A percentile compares a stretch with the other conserved stretches of the same genome.
phyloP scores from a whole-genome alignment of 2,888 invertebrate genomes.

The Actias luna region DNA sequence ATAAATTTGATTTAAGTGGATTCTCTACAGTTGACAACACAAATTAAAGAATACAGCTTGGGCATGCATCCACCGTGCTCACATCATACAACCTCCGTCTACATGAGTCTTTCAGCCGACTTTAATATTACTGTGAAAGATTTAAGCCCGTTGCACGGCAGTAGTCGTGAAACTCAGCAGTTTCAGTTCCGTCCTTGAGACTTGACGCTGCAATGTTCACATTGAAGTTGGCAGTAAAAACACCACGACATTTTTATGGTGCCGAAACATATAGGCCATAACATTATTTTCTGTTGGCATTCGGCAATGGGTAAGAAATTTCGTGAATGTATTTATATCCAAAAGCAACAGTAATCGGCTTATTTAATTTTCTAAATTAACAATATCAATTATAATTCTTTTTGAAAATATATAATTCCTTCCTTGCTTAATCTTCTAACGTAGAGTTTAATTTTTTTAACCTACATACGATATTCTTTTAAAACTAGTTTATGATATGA shows the following conservation, averaged over 20 bases:
- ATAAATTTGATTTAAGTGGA: no score
- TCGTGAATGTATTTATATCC: not conserved
- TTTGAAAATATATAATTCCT: no score
- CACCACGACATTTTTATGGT: slow-evolving; percentile 39
- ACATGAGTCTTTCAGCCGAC: no score
- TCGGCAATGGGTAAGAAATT: not conserved
- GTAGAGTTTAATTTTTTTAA: no score
- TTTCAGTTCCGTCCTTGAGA: slow-evolving; percentile 38
- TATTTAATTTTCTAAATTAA: not conserved
- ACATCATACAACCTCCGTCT: no score
- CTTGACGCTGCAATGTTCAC: slow-evolving; percentile 44
- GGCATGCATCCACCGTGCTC: no score
- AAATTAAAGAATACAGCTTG: no score
- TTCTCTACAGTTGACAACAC: no score
- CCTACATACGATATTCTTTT: no score
- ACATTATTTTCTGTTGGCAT: slow-evolving; percentile 26
- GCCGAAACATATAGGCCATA: slow-evolving; percentile 50
- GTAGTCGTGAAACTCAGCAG: slow-evolving; percentile 33
- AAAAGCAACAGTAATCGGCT: not conserved
- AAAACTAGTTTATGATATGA: no score
- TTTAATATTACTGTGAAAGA: slow-evolving; percentile 14
- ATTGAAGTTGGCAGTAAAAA: slow-evolving; percentile 44
- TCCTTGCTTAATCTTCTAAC: no score
- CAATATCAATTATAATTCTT: no score
- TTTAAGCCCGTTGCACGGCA: slow-evolving; percentile 23